Percentiles rank a stretch among this genome's conserved stretches.
Conservation (phyloP, 2,113 vertebrate species). For the Saccopteryx leptura region DNA sequence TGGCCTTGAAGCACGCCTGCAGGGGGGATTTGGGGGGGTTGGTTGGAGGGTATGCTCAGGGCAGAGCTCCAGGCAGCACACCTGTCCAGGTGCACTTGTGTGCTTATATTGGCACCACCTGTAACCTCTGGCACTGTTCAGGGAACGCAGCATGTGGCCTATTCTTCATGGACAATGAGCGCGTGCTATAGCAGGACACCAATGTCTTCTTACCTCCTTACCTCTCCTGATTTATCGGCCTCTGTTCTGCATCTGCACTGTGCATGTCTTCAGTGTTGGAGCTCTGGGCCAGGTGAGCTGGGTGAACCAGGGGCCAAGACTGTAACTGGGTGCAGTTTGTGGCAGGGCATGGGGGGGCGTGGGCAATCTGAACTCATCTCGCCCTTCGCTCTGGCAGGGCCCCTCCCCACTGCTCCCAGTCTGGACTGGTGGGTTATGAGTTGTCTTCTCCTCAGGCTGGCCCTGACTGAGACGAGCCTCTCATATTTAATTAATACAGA, state of each 20-base stretch:
- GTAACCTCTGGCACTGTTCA: constrained; percentile 86
- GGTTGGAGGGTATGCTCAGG: not conserved
- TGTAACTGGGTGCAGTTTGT: too few species aligned
- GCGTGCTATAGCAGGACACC: constrained; percentile 91
- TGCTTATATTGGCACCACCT: constrained; percentile 89
- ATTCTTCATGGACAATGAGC: constrained; percentile 92
- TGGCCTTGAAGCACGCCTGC: rapidly evolving
- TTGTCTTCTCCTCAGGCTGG: not conserved
- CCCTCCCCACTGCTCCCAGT: not conserved
- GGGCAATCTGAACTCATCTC: too few species aligned
- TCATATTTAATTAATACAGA: not conserved
- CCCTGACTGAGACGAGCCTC: not conserved
- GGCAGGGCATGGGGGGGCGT: not conserved
- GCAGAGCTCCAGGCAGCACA: rapidly evolving
- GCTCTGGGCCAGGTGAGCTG: constrained; percentile 88
- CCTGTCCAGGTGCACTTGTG: not conserved
- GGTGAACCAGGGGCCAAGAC: too few species aligned
- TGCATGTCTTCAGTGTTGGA: constrained; percentile 90
- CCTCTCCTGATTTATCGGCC: constrained; percentile 91
- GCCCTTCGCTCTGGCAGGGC: not conserved
- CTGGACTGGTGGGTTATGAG: not conserved
- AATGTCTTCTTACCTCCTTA: constrained; percentile 90
- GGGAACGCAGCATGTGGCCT: constrained; percentile 77
- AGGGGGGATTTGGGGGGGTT: not conserved
- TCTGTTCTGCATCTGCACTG: constrained; percentile 74